phyloP scores from a whole-genome alignment of 2,888 invertebrate species.

The Petrophora chlorosata region DNA sequence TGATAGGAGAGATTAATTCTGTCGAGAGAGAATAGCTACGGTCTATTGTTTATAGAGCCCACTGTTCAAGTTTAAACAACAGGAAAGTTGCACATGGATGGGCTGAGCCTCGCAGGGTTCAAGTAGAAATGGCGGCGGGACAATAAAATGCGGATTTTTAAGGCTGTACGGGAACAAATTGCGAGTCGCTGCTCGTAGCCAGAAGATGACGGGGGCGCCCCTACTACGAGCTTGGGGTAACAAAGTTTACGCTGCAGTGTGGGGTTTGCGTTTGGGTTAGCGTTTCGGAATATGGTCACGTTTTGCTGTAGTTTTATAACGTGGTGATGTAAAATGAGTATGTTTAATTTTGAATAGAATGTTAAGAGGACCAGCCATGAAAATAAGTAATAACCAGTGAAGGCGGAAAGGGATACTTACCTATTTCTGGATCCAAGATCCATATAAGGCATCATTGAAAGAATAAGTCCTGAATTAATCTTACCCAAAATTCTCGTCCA shows the following conservation, averaged over 20 bases:
- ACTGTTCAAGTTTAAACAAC: slow-evolving; percentile 36
- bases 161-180: slow-evolving; percentile 78
- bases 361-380: too few species aligned
- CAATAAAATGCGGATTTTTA: slow-evolving; percentile 81
- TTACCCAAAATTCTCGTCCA: too few species aligned
- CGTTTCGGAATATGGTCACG: background rate
- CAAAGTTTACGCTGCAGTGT: slow-evolving; percentile 11
- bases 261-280: background rate
- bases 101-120: slow-evolving; percentile 58
- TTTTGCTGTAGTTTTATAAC: slow-evolving; percentile 5
- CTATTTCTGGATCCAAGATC: too few species aligned
- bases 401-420: too few species aligned
- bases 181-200: slow-evolving; percentile 64
- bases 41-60: slow-evolving; percentile 6
- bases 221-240: slow-evolving; percentile 47
- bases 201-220: slow-evolving; percentile 62
- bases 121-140: slow-evolving; percentile 70
- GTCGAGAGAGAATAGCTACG: too few species aligned
- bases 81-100: slow-evolving; percentile 42
- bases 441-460: too few species aligned
- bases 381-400: too few species aligned
- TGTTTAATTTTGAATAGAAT: too few species aligned
- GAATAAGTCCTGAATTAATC: too few species aligned
- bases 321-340: background rate
- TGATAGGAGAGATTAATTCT: too few species aligned